Evolutionary conservation across 1,140 invertebrate genomes (phyloP), one percentile per base, ranked within the genome.

Genomic region (Pseudomyrmex cubaensis): DNA sequence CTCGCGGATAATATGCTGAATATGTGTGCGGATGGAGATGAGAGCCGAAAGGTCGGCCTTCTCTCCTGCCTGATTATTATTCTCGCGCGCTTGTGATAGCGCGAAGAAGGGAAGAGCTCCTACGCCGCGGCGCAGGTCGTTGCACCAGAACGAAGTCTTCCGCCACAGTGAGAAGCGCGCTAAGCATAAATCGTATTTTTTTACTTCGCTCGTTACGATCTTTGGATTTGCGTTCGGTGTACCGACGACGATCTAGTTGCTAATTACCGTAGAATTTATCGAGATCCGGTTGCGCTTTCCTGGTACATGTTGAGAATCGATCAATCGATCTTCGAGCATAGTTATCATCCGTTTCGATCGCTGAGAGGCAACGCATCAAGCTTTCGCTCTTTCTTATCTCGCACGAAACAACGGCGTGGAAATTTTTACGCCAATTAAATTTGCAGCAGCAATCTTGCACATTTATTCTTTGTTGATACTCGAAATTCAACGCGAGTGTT

Each of bases 211-310:
- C 2, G 48, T 48, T 17, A 17, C 52, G 62, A 35, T 67, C 63
- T 52, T 52, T 25, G 22, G 48, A 25, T 62, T 61, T 35, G 17
- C 66, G 48, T 61, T 57, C 56, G 22, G 17, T 7, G n/a, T 25
- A 52, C 12, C 83, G 20, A 66, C 72, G 67, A 77, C 76, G 73
- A 80, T 73, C 12, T 80, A 73, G 66, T 52, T 83, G 83, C 87
- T 93, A 92, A 92, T 93, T 92, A 89, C 88, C 87, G 20, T 1
- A 48, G 62, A 83, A 88, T 91, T 90, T 90, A 93, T 92, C 87
- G 84, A 89, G 87, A 89, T 89, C 85, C 56, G 1, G 46, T 1
- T 46, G 25, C 15, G 25, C 62, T 59, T 59, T 25, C 20, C 44
- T 35, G 44, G 46, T 20, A 46, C 57, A 20, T 10, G 59, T 20